Base-by-base conservation (phyloP, 37 sponge, comb jelly and placozoan genomes). In the Agelas oroides region DNA sequence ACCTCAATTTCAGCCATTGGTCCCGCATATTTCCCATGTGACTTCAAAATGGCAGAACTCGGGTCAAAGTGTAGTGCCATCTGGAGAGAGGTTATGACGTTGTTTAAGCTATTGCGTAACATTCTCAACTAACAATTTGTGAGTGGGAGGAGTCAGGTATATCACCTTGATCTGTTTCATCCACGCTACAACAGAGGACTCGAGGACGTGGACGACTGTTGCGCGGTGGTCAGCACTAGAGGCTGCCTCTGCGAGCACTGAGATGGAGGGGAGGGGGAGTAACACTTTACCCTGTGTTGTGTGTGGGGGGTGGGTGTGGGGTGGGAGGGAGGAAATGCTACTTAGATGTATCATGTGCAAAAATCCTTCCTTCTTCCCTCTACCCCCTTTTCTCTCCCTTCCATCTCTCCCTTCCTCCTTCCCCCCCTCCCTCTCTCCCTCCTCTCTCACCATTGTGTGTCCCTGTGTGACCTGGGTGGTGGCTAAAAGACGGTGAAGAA, bases 141-240 rank as follows among this genome's bases (percentile, higher is more conserved):
- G n/a, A n/a, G n/a, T n/a, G n/a, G n/a, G n/a, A n/a, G n/a, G n/a
- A n/a, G n/a, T n/a, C n/a, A n/a, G n/a, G n/a, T n/a, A n/a, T n/a
- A n/a, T n/a, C n/a, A 92, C 92, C 72, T 92, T 97, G 57, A 97
- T 89, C 71, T 95, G 95, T 37, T 97, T 97, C 79, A 94, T 90
- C 98, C 98, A 97, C 14, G 86, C 54, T 20, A 97, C 85, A 27
- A 97, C 89, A 25, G 89, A 81, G 2, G 95, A 78, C 87, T 97
- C 98, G 66, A 97, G 84, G 8, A 97, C 75, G 61, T 91, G 92
- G 15, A 97, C 64, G 30, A 97, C 86, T 11, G 70, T 77, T 33
- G 54, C 40, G 21, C 70, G 66, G 23, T 87, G 72, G 57, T 78
- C 72, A 8, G 66, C 23, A 76, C 30, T 61, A 1, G 69, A 56